Conservation (phyloP, 2,113 vertebrate genomes). For the Acanthisitta chloris region DNA sequence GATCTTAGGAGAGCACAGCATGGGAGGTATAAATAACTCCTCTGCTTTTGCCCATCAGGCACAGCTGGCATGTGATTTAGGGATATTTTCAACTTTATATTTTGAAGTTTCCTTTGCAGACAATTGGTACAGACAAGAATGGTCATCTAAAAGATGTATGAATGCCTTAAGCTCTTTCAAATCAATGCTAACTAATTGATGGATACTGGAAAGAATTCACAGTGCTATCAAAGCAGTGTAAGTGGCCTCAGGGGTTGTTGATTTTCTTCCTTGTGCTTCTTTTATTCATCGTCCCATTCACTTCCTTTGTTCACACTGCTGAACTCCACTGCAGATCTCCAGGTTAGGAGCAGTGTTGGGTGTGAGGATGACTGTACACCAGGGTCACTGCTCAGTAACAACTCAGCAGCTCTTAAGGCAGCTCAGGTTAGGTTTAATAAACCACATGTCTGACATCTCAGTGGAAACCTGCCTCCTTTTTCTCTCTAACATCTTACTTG, state of each 20-base stretch:
- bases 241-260: not conserved
- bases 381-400: not conserved
- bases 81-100: not conserved
- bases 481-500: conserved; percentile 13
- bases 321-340: not conserved
- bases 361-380: fast-evolving
- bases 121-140: not conserved
- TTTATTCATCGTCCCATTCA: not conserved
- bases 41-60: not conserved
- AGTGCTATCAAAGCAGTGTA: fast-evolving
- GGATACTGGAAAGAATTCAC: not conserved
- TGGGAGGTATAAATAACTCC: not conserved
- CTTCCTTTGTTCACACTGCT: not conserved
- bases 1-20: not conserved
- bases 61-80: not conserved
- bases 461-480: conserved; percentile 4
- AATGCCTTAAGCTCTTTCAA: not conserved
- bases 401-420: not conserved
- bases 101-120: not conserved
- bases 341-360: not conserved
- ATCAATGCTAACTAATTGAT: not conserved
- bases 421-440: not conserved
- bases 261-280: not conserved
- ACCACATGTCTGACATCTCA: not conserved
- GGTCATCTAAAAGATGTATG: not conserved